Percentiles rank a stretch among this genome's conserved stretches.
Evolutionary conservation across 1,140 invertebrate species (phyloP).

Genomic region (Bradysia coprophila): DNA sequence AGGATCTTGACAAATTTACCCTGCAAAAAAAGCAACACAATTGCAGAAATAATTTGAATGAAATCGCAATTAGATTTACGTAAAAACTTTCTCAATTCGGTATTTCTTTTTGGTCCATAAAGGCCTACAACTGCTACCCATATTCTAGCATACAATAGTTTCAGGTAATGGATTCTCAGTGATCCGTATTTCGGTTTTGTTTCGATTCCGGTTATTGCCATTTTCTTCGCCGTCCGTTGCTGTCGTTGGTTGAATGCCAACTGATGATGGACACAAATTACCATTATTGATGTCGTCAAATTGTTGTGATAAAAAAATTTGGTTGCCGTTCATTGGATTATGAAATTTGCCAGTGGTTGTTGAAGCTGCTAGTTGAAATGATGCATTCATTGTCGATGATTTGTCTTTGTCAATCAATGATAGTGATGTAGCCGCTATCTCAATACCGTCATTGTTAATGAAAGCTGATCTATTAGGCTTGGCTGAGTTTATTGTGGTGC

Average conservation of each 20-base stretch:
- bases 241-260: no score
- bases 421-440: constrained; percentile 8
- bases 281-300: not conserved
- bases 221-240: not conserved
- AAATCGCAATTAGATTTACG: no score
- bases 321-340: no score
- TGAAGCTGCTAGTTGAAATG: constrained; percentile 7
- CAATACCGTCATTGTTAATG: not conserved
- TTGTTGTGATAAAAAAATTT: no score
- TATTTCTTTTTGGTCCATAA: no score
- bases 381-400: constrained; percentile 7
- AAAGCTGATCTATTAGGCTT: not conserved
- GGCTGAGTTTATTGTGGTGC: not conserved
- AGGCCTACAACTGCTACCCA: no score
- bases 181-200: constrained; percentile 20
- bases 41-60: no score
- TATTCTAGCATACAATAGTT: constrained; percentile 10
- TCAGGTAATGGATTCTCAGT: constrained; percentile 25
- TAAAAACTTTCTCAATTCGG: no score
- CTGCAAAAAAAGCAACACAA: no score
- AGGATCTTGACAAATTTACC: no score
- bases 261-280: not conserved
- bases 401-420: constrained; percentile 9
- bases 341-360: not conserved
- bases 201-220: not conserved